Evolutionary conservation across 2,113 vertebrate genomes (phyloP).

Genomic region (Phalacrocorax brasilianus): DNA sequence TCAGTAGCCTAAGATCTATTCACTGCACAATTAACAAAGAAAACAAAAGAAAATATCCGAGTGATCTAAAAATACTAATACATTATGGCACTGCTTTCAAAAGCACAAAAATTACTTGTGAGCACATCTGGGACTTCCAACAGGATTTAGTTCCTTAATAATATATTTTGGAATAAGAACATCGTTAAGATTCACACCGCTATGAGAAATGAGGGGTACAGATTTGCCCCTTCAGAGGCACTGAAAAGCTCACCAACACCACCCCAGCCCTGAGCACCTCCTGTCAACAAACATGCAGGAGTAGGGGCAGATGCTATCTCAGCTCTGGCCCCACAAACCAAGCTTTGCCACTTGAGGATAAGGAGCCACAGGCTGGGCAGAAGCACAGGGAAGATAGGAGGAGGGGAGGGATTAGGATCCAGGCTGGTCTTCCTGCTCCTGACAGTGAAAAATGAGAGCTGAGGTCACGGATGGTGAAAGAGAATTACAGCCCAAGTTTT

Average conservation of each 20-base stretch:
- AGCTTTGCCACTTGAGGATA: not conserved
- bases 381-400: not conserved
- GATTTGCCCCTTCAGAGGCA: not conserved
- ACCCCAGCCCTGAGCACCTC: not conserved
- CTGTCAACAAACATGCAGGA: not conserved
- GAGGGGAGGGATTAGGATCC: not conserved
- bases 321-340: not conserved
- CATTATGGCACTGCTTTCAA: constrained; percentile 1
- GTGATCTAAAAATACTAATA: constrained; percentile 38
- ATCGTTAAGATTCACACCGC: not conserved
- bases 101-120: not conserved
- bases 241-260: not conserved
- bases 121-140: constrained; percentile 10
- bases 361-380: not conserved
- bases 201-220: not conserved
- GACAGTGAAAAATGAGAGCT: not conserved
- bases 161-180: not conserved
- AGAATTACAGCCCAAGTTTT: not conserved
- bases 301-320: not conserved
- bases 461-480: not conserved
- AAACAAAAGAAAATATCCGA: constrained; percentile 17
- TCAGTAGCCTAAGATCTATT: constrained; percentile 23
- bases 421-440: not conserved
- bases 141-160: not conserved
- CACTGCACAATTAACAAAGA: constrained; percentile 36